These are phyloP conservation scores for Tinea pellionella DNA, from an alignment of 2,888 invertebrate genomes.

Conservation along the genomic window DNA sequence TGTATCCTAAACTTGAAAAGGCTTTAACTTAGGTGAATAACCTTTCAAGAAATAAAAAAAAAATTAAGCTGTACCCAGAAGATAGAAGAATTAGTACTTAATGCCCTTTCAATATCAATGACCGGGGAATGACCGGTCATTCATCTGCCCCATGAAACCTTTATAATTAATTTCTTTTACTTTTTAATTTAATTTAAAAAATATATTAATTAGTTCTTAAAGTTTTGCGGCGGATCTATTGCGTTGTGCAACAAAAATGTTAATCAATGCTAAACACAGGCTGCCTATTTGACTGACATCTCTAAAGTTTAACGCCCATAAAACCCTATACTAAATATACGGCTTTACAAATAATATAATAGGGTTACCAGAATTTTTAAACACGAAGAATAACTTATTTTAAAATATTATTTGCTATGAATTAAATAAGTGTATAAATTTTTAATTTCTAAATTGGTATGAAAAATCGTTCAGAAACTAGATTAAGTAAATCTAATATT, in stretches of 20 bases:
- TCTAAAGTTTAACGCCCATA: not conserved
- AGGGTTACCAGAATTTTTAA: not conserved
- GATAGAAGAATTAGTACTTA: not conserved
- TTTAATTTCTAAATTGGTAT: no score
- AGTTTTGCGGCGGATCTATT: not conserved
- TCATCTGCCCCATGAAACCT: not conserved
- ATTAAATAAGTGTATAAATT: no score
- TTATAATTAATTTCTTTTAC: not conserved
- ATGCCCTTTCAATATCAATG: not conserved
- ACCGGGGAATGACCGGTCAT: not conserved
- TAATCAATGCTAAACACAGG: constrained; percentile 6
- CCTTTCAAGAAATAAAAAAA: no score
- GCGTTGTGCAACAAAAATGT: not conserved
- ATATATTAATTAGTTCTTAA: not conserved
- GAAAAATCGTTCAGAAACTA: no score
- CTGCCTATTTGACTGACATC: constrained; percentile 6
- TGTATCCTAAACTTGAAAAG: no score
- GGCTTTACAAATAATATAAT: not conserved
- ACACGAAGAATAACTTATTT: no score
- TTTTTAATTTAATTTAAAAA: not conserved
- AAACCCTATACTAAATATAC: constrained; percentile 1
- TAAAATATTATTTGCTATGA: no score
- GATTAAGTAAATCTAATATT: no score
- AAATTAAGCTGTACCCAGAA: no score
- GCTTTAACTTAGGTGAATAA: no score